Conservation (phyloP, 2,797 vertebrate species). For the Microtus agrestis region DNA sequence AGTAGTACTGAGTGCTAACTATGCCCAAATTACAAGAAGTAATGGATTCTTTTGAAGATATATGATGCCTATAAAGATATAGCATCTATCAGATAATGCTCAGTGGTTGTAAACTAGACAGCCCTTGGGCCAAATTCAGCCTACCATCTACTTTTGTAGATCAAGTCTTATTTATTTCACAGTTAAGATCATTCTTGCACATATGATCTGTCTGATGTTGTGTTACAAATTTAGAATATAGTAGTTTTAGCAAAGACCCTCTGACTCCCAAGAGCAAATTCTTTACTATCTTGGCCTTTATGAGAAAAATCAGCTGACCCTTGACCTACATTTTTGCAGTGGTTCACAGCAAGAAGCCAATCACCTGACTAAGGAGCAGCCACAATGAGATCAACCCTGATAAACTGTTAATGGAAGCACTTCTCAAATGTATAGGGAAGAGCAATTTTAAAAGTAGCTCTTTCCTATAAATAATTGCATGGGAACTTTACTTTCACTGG, state of each 20-base stretch:
- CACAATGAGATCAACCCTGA: not conserved
- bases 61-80: not conserved
- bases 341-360: constrained; percentile 21
- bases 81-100: not conserved
- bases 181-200: constrained; percentile 11
- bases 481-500: constrained; percentile 31
- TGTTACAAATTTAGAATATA: not conserved
- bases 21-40: not conserved
- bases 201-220: not conserved
- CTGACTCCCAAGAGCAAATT: not conserved
- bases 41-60: not conserved
- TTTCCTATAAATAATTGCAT: constrained; percentile 52
- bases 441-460: constrained; percentile 22
- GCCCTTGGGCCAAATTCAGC: not conserved
- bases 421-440: not conserved
- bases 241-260: constrained; percentile 13
- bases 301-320: constrained; percentile 5
- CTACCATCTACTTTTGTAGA: not conserved
- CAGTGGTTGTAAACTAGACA: not conserved
- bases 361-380: not conserved
- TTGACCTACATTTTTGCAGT: constrained; percentile 18
- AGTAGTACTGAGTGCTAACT: constrained; percentile 23
- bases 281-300: constrained; percentile 19
- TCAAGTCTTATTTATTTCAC: constrained; percentile 30
- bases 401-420: constrained; percentile 18